Conservation (phyloP, 2,797 vertebrate species). For the Vultur gryphus region DNA sequence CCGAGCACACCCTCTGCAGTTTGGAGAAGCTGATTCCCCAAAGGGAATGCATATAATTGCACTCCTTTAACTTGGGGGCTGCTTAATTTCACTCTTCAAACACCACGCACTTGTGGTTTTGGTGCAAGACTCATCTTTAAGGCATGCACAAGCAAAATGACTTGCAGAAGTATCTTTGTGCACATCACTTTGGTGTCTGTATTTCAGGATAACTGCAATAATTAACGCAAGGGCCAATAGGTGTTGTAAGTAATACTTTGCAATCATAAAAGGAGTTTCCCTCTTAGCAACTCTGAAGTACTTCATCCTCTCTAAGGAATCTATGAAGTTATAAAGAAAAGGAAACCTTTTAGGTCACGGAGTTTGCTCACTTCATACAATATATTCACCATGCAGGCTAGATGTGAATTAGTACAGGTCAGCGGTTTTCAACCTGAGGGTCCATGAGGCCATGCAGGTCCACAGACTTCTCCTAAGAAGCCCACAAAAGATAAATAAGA, state of each 20-base stretch:
- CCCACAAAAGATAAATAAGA: neutral
- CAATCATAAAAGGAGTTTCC: neutral
- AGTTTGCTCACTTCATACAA: constrained; percentile 19
- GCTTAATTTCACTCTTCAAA: neutral
- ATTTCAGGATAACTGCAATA: neutral
- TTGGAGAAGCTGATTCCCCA: neutral
- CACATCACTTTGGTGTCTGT: neutral
- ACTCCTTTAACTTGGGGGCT: neutral
- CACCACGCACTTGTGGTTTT: neutral
- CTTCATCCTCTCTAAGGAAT: constrained; percentile 17
- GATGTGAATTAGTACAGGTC: constrained; percentile 53
- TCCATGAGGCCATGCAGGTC: neutral
- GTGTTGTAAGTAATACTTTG: neutral
- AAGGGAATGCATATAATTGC: neutral
- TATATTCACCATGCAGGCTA: constrained; percentile 28
- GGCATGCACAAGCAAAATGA: neutral
- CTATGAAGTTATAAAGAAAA: neutral
- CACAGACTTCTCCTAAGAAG: neutral
- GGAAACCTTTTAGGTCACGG: constrained; percentile 13
- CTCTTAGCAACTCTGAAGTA: constrained; percentile 15
- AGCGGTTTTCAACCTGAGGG: constrained; percentile 1
- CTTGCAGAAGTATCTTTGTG: neutral
- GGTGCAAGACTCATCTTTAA: neutral
- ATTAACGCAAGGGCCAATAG: neutral
- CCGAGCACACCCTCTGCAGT: neutral